Evolutionary conservation across 2,797 vertebrate genomes (phyloP).

Genomic region (Miichthys miiuy): DNA sequence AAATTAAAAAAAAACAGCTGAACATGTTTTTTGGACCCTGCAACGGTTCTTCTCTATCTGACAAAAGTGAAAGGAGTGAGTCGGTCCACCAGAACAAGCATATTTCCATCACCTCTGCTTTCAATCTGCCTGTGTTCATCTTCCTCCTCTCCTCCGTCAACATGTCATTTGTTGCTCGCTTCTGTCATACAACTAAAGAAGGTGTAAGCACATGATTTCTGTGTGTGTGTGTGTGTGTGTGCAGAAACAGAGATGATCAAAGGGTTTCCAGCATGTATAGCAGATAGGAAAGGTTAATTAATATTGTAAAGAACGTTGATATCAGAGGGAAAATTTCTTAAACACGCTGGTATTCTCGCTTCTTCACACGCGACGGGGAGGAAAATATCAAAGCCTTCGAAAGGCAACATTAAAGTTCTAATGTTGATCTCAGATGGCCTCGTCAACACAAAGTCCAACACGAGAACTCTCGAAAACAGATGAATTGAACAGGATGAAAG

Average conservation of each 20-base stretch:
- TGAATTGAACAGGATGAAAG: slow-evolving; percentile 65
- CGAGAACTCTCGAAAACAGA: slow-evolving; percentile 57
- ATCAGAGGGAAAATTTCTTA: slow-evolving; percentile 25
- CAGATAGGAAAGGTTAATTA: slow-evolving; percentile 50
- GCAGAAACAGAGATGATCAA: slow-evolving; percentile 35
- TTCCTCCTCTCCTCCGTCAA: slow-evolving; percentile 27
- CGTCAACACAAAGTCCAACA: slow-evolving; percentile 42
- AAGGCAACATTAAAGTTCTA: slow-evolving; percentile 58
- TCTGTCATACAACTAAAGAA: slow-evolving; percentile 45
- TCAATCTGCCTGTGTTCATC: slow-evolving; percentile 26
- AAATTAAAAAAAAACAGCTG: slow-evolving; percentile 38
- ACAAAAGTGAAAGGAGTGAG: slow-evolving; percentile 40
- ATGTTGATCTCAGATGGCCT: slow-evolving; percentile 37
- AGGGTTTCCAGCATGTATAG: slow-evolving; percentile 12
- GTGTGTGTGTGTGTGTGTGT: slow-evolving; percentile 6
- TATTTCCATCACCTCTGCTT: slow-evolving; percentile 21
- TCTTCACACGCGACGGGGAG: slow-evolving; percentile 26
- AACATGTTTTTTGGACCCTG: slow-evolving; percentile 47
- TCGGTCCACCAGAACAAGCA: slow-evolving; percentile 34
- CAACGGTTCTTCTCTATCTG: slow-evolving; percentile 35
- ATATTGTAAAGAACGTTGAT: slow-evolving; percentile 45
- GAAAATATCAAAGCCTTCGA: slow-evolving; percentile 57
- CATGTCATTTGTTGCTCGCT: slow-evolving; percentile 42
- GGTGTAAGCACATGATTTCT: slow-evolving; percentile 5
- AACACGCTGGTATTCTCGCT: slow-evolving; percentile 12